Percentiles rank a stretch among this genome's conserved stretches.
phyloP scores from a whole-genome alignment of 2,797 vertebrate genomes.

The Gymnocypris eckloni region DNA sequence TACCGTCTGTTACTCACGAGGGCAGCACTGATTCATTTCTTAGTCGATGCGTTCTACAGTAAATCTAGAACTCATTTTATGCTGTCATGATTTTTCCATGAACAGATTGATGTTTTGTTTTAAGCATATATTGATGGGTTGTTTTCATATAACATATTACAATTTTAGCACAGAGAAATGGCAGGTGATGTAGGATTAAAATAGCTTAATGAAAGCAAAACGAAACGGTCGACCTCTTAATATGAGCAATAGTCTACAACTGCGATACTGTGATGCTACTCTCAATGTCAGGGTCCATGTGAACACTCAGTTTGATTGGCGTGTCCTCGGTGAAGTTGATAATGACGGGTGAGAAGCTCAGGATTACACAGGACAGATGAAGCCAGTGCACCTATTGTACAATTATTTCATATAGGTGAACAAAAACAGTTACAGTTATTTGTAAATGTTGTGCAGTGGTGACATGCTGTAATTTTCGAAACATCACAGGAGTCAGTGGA shows the following conservation, averaged over 20 bases:
- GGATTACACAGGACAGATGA: neutral
- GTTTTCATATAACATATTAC: neutral
- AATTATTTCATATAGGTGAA: neutral
- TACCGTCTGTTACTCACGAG: neutral
- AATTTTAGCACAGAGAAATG: conserved; percentile 20
- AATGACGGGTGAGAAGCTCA: neutral
- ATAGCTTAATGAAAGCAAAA: conserved; percentile 64
- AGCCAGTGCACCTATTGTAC: conserved; percentile 14
- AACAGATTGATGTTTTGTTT: conserved; percentile 16
- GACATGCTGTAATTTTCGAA: conserved; percentile 27
- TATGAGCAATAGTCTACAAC: conserved; percentile 80
- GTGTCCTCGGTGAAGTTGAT: neutral
- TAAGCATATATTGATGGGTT: neutral
- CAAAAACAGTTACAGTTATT: neutral
- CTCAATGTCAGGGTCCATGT: conserved; percentile 67
- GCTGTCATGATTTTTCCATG: neutral
- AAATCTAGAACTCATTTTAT: neutral
- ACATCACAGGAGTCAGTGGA: conserved; percentile 28
- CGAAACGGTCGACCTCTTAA: conserved; percentile 65
- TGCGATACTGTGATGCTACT: conserved; percentile 78
- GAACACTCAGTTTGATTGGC: conserved; percentile 45
- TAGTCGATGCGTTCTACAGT: neutral
- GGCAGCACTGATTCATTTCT: neutral
- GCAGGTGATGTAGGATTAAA: conserved; percentile 17
- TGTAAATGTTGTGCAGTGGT: conserved; percentile 24